A percentile compares a stretch with the other conserved stretches of the same genome.
phyloP scores from a whole-genome alignment of 2,113 vertebrate species.

The Ramphastos sulfuratus region DNA sequence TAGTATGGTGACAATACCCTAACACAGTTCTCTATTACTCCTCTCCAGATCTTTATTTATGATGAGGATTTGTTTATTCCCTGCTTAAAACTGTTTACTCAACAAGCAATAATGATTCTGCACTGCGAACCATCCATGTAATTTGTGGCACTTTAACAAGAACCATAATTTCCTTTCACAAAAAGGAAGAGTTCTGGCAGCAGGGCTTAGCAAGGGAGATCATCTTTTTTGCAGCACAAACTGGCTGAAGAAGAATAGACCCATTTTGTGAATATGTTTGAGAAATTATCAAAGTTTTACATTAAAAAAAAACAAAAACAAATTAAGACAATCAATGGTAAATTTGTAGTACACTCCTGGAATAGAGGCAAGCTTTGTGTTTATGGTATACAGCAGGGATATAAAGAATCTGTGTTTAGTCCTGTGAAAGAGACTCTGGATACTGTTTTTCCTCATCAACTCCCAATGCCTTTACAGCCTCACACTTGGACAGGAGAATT shows the following conservation, averaged over 20 bases:
- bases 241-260: neutral
- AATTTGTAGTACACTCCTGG: neutral
- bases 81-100: neutral
- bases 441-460: neutral
- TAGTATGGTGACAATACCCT: neutral
- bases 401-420: neutral
- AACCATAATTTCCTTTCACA: neutral
- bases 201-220: neutral
- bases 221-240: neutral
- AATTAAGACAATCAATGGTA: neutral
- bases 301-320: neutral
- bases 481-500: neutral
- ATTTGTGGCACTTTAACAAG: neutral
- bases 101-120: neutral
- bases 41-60: neutral
- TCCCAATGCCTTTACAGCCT: neutral
- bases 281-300: neutral
- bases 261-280: neutral
- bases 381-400: neutral
- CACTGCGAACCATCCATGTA: neutral
- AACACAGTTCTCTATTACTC: neutral
- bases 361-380: neutral
- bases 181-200: neutral
- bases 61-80: conserved; percentile 4
- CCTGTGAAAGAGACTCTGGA: neutral